Evolutionary conservation across 2,113 vertebrate species (phyloP).

Genomic region (Pygoscelis antarcticus): DNA sequence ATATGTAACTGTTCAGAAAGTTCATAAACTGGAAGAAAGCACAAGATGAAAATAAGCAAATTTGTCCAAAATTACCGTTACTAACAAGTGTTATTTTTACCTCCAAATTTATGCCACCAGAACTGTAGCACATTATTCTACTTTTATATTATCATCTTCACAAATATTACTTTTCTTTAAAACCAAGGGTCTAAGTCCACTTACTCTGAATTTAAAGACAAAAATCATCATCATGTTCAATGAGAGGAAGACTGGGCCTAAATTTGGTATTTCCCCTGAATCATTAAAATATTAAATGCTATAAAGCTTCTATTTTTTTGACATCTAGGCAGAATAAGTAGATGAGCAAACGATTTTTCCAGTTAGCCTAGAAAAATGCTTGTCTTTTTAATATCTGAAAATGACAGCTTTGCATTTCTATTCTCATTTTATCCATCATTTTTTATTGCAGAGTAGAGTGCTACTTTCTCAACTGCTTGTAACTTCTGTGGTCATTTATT

Average conservation of each 20-base stretch:
- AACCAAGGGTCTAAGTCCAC: not conserved
- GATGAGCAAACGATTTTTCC: conserved; percentile 28
- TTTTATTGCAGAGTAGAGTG: conserved; percentile 12
- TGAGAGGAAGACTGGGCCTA: not conserved
- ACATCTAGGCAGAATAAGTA: conserved; percentile 17
- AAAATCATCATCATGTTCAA: not conserved
- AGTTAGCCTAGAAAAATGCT: conserved; percentile 1
- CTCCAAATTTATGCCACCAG: not conserved
- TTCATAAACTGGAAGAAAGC: not conserved
- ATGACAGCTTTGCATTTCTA: conserved; percentile 32
- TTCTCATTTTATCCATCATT: conserved; percentile 52
- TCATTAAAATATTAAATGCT: not conserved
- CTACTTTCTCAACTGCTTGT: not conserved
- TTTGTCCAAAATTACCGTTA: not conserved
- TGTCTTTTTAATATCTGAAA: conserved; percentile 37
- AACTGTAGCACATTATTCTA: not conserved
- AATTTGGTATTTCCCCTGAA: not conserved
- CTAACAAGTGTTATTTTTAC: not conserved
- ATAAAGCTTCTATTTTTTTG: conserved; percentile 5
- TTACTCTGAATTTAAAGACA: not conserved
- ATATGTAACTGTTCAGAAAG: not conserved
- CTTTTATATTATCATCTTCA: not conserved
- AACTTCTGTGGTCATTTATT: conserved; percentile 18
- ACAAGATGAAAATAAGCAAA: not conserved
- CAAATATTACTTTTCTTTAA: not conserved